Evolutionary conservation across 2,113 vertebrate species (phyloP), one percentile per base, ranked within the genome.

Genomic region (Vanacampus margaritifer): DNA sequence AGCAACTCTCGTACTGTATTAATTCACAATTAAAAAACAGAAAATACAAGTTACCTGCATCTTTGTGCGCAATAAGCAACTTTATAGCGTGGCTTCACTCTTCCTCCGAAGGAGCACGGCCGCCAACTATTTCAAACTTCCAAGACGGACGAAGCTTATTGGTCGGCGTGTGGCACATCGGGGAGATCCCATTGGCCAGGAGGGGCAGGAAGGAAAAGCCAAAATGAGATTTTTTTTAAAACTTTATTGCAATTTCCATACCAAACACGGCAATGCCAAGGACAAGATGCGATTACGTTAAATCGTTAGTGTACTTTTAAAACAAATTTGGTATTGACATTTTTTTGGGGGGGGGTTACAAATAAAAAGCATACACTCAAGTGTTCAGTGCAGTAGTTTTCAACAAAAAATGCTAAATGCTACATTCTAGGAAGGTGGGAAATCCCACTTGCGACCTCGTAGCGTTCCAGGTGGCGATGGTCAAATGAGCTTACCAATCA

Each of bases 111-210:
- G 43, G 45, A 48, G 46, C 10, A 21, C 57, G 1, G 51, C 83
- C 84, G 88, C 85, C 84, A 88, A 84, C 73, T 74, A 79, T 87
- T 89, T 88, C 75, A 87, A 88, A 89, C 75, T 69, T 35, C 24
- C n/a, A 0, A 2, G 32, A 21, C 26, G 1, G 16, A 0, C 16
- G 21, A 56, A 50, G 0, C 17, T 3, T 68, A 83, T 90, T 89
- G 79, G 81, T 59, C 16, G 1, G 2, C 8, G 0, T 5, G 26
- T 21, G 11, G 0, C 35, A 6, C 5, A 65, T 0, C 0, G 0
- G 58, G 58, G 0, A 1, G 45, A 35, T 65, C 32, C 62, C n/a
- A 87, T 88, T 90, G 82, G 87, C 3, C 26, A 61, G 21, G 43
- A 10, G 5, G 9, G 32, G 4, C 17, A 19, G 57, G 32, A 59